Evolutionary conservation across 2,797 vertebrate species (phyloP), one percentile per base, ranked within the genome.

Genomic region (Perodicticus potto): DNA sequence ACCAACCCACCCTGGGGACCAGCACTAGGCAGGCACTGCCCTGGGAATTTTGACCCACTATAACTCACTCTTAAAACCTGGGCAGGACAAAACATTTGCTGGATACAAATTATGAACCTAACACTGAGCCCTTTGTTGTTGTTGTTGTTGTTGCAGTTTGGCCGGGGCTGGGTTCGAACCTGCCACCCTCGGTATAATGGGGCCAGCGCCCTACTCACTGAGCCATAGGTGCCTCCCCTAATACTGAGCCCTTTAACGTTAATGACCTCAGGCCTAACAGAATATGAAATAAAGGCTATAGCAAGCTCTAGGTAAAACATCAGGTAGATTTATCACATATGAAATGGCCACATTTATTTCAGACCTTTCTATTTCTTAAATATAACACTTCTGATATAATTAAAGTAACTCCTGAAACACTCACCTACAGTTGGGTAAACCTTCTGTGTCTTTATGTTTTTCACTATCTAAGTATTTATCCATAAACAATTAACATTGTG

Each of bases 391-490:
- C 34, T 73, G 27, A 23, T 49, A 5, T 13, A 55, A 67, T 61
- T 84, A 53, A 74, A 43, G 23, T 34, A 69, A 89, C 49, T 86
- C 91, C 65, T 77, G 43, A 92, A 96, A 92, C 16, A 53, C 3
- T n/a, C 55, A 23, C 17, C 63, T 40, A 9, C 0, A 78, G 11
- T 12, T 43, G 43, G 34, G 19, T 55, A 34, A 89, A 59, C 65
- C 85, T 89, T 78, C 61, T 9, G 2, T 1, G 5, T 84, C 32
- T 76, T 63, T 53, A 29, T 23, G 45, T 6, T 72, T 92, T 93
- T 77, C 49, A 27, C 40, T 59, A 63, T 59, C 77, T 67, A 77
- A 86, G 7, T 57, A 23, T 69, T 17, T 40, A 25, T 80, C 73
- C 45, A 16, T 78, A 49, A 65, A 69, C 20, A 70, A 89, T 34